Base-by-base conservation (phyloP, 2,888 invertebrate species). In the Parthenolecanium corni region DNA sequence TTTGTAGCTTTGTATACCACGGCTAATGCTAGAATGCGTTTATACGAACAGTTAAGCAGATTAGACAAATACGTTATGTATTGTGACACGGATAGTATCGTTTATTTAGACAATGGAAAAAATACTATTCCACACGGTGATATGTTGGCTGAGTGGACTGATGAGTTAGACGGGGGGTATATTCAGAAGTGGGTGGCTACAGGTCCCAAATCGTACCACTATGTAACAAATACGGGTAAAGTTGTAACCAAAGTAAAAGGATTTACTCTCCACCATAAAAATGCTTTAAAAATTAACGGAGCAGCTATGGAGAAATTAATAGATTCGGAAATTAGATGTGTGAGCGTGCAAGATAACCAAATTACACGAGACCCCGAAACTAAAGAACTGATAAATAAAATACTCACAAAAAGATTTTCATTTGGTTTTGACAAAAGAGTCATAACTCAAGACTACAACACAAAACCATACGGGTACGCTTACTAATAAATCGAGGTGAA, bases 181-280 rank as follows among this genome's bases (percentile, higher is more conserved):
- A 52, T 36, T 6, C 1, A 4, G 53, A 52, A 12, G 52, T 24
- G 21, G 20, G 20, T 2, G 23, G 24, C n/a, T 52, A 57, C 18
- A 11, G 46, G n/a, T n/a, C n/a, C n/a, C n/a, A n/a, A n/a, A n/a
- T n/a, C n/a, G n/a, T n/a, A n/a, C n/a, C n/a, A n/a, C 21, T 56
- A 38, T 36, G n/a, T 23, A 36, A 64, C 56, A 1, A 49, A 40
- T 49, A 12, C n/a, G 42, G 53, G 46, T 53, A 58, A 49, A 64
- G 23, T 14, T 14, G 20, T 25, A 12, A 64, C 52, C 3, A 64
- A n/a, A n/a, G n/a, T n/a, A n/a, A n/a, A n/a, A n/a, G n/a, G n/a
- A n/a, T n/a, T n/a, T n/a, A n/a, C n/a, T 49, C 36, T 64, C 5
- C n/a, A 62, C 31, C 11, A 62, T 62, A 2, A 52, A 31, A 52